Conservation (phyloP, 2,113 vertebrate species). For the Ciconia stormi region DNA sequence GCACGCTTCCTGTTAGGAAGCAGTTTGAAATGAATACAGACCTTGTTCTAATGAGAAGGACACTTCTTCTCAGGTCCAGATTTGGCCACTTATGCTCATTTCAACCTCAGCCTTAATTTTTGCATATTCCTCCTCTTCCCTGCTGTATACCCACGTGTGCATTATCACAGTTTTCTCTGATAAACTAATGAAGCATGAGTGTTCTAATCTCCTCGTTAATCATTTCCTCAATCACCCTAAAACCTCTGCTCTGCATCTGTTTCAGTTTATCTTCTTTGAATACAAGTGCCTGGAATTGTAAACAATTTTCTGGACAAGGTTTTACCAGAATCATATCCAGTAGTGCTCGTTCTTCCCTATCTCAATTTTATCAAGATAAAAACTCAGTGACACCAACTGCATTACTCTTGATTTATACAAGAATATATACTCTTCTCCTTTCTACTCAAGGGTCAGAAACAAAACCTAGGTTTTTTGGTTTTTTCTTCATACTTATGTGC, state of each 20-base stretch:
- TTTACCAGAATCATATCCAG: background rate
- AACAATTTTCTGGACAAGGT: background rate
- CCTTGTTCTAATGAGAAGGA: background rate
- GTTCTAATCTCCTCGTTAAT: background rate
- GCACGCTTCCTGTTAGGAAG: background rate
- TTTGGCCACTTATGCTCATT: background rate
- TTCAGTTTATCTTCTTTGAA: background rate
- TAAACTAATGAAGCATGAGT: background rate
- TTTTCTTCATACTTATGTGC: background rate
- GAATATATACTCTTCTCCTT: background rate
- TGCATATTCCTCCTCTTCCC: background rate
- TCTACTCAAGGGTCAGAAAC: background rate
- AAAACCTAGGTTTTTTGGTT: background rate
- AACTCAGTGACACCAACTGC: background rate
- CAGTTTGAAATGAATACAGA: background rate
- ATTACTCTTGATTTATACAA: background rate
- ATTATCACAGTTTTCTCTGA: background rate
- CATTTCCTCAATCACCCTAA: background rate
- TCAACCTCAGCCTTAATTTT: background rate
- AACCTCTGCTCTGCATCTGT: background rate
- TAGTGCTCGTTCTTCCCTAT: background rate
- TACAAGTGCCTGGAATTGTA: background rate
- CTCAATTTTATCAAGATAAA: background rate
- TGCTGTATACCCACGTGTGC: too few species aligned
- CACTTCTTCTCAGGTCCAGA: background rate